A percentile compares a stretch with the other conserved stretches of the same genome.
Conservation (phyloP, 1,140 invertebrate genomes). For the Hylaeus anthracinus region DNA sequence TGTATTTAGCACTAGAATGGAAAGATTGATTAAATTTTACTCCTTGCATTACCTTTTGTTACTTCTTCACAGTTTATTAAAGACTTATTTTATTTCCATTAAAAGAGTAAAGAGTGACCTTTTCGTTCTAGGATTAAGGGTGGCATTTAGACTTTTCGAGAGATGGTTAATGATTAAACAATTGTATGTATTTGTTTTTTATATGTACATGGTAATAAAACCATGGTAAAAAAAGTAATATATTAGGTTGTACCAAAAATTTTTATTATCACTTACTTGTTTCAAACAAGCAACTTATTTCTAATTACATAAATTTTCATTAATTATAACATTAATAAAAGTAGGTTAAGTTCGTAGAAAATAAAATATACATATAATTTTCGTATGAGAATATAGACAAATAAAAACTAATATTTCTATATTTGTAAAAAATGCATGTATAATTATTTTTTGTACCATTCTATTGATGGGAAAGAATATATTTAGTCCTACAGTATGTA, state of each 20-base stretch:
- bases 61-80: no score
- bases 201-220: slow-evolving; percentile 3
- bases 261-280: slow-evolving; percentile 9
- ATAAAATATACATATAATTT: slow-evolving; percentile 16
- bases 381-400: not conserved
- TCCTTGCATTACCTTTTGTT: no score
- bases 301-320: not conserved
- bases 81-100: no score
- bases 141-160: no score
- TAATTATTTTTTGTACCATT: not conserved
- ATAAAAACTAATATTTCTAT: slow-evolving; percentile 15
- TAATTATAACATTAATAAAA: slow-evolving; percentile 12
- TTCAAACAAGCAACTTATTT: slow-evolving; percentile 12
- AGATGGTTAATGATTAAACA: no score
- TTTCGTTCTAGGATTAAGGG: no score
- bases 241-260: slow-evolving; percentile 33
- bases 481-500: not conserved
- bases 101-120: no score
- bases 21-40: no score
- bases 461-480: not conserved
- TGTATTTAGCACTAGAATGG: no score
- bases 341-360: not conserved
- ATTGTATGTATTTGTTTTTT: not conserved
- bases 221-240: not conserved
- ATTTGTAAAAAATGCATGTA: slow-evolving; percentile 6